A percentile compares a stretch with the other conserved stretches of the same genome.
Conservation (phyloP, 23 tunicate genomes). For the Clavelina lepadiformis region DNA sequence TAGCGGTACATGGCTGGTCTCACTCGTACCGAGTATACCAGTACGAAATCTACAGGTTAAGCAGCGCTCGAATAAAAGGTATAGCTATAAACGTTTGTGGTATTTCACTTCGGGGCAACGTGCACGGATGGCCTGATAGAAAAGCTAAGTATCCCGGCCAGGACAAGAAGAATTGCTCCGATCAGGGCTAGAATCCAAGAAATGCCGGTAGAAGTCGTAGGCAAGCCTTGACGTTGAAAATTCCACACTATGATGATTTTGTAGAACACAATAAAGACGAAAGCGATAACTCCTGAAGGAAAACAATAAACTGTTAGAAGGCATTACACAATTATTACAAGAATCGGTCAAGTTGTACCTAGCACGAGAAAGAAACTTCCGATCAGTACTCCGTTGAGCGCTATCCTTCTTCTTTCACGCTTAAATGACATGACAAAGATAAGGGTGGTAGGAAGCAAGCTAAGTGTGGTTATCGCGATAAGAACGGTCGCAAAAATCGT, state of each 20-base stretch:
- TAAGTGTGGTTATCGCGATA: constrained; percentile 1
- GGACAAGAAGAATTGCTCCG: not conserved
- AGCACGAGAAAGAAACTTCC: constrained; percentile 3
- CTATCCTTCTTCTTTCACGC: not conserved
- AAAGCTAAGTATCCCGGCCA: constrained; percentile 12
- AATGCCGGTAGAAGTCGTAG: constrained; percentile 1
- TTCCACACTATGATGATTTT: constrained; percentile 5
- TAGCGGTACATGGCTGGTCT: too few species aligned
- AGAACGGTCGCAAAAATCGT: constrained; percentile 7
- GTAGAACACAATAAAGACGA: constrained; percentile 12
- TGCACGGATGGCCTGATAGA: constrained; percentile 2
- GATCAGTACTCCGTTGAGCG: constrained; percentile 10
- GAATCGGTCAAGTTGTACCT: too few species aligned
- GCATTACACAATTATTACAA: too few species aligned
- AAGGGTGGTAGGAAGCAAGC: constrained; percentile 6
- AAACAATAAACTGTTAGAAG: too few species aligned
- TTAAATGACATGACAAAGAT: constrained; percentile 4
- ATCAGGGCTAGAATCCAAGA: constrained; percentile 21
- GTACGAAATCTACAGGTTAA: too few species aligned
- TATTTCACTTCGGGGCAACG: not conserved
- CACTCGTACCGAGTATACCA: too few species aligned
- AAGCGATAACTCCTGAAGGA: constrained; percentile 5
- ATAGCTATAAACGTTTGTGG: too few species aligned
- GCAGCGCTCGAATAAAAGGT: too few species aligned
- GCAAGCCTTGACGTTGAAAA: constrained; percentile 6